Evolutionary conservation across 2,797 vertebrate genomes (phyloP), one percentile per base, ranked within the genome.

Genomic region (Ambastaia sidthimunki): DNA sequence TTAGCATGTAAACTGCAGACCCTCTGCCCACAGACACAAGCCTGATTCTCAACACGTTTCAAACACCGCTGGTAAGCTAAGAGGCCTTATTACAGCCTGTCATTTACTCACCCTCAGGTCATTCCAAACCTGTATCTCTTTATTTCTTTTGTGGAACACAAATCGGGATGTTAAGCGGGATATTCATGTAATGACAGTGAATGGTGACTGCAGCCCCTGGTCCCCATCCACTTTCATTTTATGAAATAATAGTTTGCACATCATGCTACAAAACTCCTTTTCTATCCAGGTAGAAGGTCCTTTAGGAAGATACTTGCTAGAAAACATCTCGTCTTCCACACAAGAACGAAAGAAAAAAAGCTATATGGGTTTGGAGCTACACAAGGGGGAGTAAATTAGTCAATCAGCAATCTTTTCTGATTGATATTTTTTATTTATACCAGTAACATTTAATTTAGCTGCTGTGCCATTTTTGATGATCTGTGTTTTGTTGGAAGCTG

Each of bases 391-490:
- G 52, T 21, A 57, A 21, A 57, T 57, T 55, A 19, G n/a, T n/a
- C n/a, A n/a, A n/a, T n/a, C n/a, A n/a, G n/a, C n/a, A n/a, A 60
- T 15, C 23, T 15, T 15, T 28, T 11, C 23, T 23, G 21, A 15
- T 15, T 10, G 2, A 1, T 44, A 1, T 59, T 21, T 23, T 21
- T 91, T 77, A 83, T 89, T 88, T 86, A 82, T 74, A 73, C 78
- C 71, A 76, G 71, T 70, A 81, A 85, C 89, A 67, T 91, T 91
- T 89, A 87, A 90, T 90, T 85, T 89, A 90, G 76, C 57, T 83
- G 74, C 71, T 82, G 80, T 84, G 78, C 81, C 87, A 65, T 86
- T 80, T 19, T 15, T 15, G 67, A 23, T 7, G 70, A 66, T 80
- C n/a, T 62, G 62, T 71, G 74, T 50, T 31, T 66, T 84, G 80